Base-by-base conservation (phyloP, 2,888 invertebrate species). In the Loripinus fragilis region DNA sequence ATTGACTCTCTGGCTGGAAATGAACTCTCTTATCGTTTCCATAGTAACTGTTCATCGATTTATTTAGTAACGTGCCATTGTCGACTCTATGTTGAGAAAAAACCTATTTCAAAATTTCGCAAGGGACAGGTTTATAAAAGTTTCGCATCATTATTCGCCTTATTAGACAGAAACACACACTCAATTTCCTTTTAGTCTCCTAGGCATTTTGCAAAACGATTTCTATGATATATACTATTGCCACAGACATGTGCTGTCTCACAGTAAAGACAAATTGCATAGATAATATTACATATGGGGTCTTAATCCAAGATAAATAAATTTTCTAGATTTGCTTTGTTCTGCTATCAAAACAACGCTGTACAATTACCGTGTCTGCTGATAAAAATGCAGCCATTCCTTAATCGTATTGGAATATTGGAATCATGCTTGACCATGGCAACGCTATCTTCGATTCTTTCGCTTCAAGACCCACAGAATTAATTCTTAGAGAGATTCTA, bases 11-110 rank as follows among this genome's bases (percentile, higher is more conserved):
- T 52, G n/a, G 25, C 10, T 7, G 20, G 23, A 60, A 60, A 60
- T 33, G 60, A 45, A 48, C 68, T 45, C 68, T 45, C 28, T 45
- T 48, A 30, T 68, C 10, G 68, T 68, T 48, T 7, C 68, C 68
- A 68, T 45, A 38, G 68, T 28, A 45, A 68, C 68, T 12, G 15
- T 30, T 45, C 68, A 68, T 68, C 68, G 68, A 68, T 68, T 42
- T 30, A 68, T 45, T 55, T 60, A 60, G 12, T 60, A 60, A 33
- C 3, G 33, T 30, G 28, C 60, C 33, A 60, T 60, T 28, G 10
- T 17, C 33, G 20, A 60, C n/a, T 60, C 8, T 60, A 5, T 20
- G 33, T 17, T 10, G 60, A 45, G 45, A 45, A 60, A 60, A 12
- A 60, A 28, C 60, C 60, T 60, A 60, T 60, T 60, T 60, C 60